These are phyloP conservation scores for Hippolais icterina DNA, from an alignment of 2,113 vertebrate species.

Conservation along the genomic window DNA sequence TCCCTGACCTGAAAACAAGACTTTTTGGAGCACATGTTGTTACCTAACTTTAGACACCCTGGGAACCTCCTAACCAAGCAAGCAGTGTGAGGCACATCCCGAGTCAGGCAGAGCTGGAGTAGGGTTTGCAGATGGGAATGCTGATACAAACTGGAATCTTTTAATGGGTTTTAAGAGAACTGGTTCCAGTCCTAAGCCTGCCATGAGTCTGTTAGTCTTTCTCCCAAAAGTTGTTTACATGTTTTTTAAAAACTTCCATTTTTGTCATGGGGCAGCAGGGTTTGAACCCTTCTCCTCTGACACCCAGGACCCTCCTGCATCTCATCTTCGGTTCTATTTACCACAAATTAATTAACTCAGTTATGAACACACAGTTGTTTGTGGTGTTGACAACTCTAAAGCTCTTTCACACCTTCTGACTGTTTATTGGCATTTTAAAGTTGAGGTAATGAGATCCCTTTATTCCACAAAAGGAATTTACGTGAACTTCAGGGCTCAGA, in stretches of 20 bases:
- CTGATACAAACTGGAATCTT: not conserved
- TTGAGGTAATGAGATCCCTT: not conserved
- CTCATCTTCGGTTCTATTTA: not conserved
- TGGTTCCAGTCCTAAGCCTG: not conserved
- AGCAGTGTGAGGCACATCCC: not conserved
- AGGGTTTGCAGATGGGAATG: fast-evolving
- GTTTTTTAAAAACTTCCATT: not conserved
- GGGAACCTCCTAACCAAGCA: not conserved
- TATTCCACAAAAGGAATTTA: conserved; percentile 8
- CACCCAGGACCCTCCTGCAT: not conserved
- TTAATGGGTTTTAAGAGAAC: not conserved
- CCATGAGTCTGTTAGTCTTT: not conserved
- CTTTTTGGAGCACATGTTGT: not conserved
- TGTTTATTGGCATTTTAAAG: not conserved
- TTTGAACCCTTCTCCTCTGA: not conserved
- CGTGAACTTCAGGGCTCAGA: not conserved
- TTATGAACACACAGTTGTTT: not conserved
- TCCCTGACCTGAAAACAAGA: not conserved
- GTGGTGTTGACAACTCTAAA: conserved; percentile 16
- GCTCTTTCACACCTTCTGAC: not conserved
- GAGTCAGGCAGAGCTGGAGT: not conserved
- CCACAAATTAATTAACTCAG: not conserved
- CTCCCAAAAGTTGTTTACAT: not conserved
- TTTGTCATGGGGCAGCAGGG: not conserved
- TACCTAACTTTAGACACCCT: not conserved